Conservation (phyloP, 2,797 vertebrate genomes). For the Liasis olivaceus region DNA sequence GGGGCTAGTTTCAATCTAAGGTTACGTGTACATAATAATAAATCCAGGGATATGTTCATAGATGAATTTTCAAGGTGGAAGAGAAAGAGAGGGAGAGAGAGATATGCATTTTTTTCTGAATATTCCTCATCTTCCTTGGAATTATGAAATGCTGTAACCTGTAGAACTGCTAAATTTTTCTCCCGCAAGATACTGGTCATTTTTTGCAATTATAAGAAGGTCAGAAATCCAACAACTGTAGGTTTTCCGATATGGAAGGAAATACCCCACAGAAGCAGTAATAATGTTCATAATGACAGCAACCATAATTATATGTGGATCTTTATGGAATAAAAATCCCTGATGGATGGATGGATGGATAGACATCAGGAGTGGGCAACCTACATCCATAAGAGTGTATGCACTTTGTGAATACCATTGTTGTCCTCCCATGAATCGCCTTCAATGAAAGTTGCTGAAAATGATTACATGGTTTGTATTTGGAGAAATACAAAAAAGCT, state of each 20-base stretch:
- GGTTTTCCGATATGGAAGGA: not conserved
- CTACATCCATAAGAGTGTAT: not conserved
- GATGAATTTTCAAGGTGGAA: not conserved
- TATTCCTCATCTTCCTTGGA: not conserved
- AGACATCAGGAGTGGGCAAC: not conserved
- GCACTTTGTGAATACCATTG: not conserved
- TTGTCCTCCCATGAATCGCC: not conserved
- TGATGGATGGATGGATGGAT: not conserved
- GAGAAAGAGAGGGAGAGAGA: not conserved
- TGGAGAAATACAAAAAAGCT: not conserved
- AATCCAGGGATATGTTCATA: not conserved
- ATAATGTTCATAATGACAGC: not conserved
- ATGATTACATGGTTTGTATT: not conserved
- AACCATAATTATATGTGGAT: not conserved
- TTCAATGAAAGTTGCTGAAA: not conserved
- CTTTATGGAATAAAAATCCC: not conserved
- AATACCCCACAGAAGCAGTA: not conserved
- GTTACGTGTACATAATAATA: not conserved
- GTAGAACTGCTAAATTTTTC: not conserved
- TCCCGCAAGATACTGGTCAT: not conserved
- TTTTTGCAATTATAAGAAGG: not conserved
- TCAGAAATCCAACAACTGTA: not conserved
- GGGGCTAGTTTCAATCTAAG: not conserved
- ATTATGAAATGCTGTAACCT: not conserved
- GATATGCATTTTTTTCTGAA: accelerated